Percentiles rank a stretch among this genome's conserved stretches.
Evolutionary conservation across 1,140 invertebrate species (phyloP).

Genomic region (Drosophila bifasciata): DNA sequence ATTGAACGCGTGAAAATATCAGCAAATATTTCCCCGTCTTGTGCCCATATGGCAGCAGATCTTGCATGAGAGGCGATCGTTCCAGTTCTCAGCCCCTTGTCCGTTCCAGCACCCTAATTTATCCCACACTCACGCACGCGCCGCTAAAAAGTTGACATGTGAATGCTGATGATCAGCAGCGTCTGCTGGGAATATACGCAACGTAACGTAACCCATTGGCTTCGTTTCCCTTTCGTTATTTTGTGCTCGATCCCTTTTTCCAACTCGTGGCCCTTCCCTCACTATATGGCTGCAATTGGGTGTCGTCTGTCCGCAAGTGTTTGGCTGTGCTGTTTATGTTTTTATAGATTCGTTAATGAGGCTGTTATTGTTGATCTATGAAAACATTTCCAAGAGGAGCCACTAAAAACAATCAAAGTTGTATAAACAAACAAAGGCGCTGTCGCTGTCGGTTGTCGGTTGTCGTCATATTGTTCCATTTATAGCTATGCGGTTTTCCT

Average conservation of each 20-base stretch:
- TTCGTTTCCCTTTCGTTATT: constrained; percentile 4
- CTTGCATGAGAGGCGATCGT: constrained; percentile 39
- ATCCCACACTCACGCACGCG: constrained; percentile 56
- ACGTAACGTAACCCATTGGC: constrained; percentile 43
- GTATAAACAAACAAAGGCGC: constrained; percentile 78
- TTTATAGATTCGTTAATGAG: constrained; percentile 82
- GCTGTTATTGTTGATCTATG: constrained; percentile 74
- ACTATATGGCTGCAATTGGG: constrained; percentile 37
- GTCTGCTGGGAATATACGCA: constrained; percentile 37
- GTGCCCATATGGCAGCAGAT: constrained; percentile 67
- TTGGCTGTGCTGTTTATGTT: constrained; percentile 73
- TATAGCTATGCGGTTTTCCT: constrained; percentile 67
- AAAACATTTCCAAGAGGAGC: constrained; percentile 47
- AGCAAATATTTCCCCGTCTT: constrained; percentile 74
- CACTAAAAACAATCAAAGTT: constrained; percentile 81
- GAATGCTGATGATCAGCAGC: too few species aligned
- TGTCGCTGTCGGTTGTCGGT: constrained; percentile 48
- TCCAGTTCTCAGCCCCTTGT: constrained; percentile 9
- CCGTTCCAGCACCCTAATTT: constrained; percentile 8
- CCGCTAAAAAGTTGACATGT: constrained; percentile 29
- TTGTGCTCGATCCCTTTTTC: constrained; percentile 16
- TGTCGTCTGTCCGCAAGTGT: constrained; percentile 67
- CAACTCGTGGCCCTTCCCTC: not conserved
- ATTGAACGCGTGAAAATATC: constrained; percentile 67
- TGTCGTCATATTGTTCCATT: constrained; percentile 74